phyloP scores from a whole-genome alignment of 23 tunicate species.

The Corella eumyota region DNA sequence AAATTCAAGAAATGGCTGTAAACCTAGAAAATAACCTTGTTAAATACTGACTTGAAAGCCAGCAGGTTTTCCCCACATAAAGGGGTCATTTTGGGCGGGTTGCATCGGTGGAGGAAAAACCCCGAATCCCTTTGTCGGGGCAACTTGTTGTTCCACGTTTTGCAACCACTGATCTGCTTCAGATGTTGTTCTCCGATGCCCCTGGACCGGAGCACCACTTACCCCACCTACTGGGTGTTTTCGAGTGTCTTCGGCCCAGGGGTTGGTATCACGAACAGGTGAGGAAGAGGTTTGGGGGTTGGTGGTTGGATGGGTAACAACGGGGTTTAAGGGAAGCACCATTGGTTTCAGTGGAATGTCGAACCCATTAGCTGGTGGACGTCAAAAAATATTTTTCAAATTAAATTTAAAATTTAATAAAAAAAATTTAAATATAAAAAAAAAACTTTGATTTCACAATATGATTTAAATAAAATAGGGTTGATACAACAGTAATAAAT shows the following conservation, averaged over 20 bases:
- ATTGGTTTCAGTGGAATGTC: conserved; percentile 1
- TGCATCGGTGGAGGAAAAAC: neutral
- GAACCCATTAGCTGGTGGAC: conserved; percentile 5
- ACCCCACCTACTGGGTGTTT: conserved; percentile 17
- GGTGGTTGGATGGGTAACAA: no score
- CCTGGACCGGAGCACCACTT: conserved; percentile 2
- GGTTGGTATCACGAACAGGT: conserved; percentile 80
- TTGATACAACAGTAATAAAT: neutral
- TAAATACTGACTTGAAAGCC: no score
- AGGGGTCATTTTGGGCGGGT: no score
- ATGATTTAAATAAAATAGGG: neutral
- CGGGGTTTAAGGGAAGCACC: conserved; percentile 2
- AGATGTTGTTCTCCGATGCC: conserved; percentile 54
- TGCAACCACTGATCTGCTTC: conserved; percentile 85
- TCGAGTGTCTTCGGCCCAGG: conserved; percentile 79
- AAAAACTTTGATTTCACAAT: no score
- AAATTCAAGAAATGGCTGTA: no score
- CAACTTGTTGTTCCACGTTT: conserved; percentile 35
- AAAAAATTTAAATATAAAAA: neutral
- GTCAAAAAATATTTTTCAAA: neutral
- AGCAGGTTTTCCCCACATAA: no score
- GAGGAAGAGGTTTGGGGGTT: conserved; percentile 23
- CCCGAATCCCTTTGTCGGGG: neutral
- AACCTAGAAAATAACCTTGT: no score
- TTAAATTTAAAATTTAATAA: neutral